Base-by-base conservation (phyloP, 2,113 vertebrate genomes). In the Heptranchias perlo region DNA sequence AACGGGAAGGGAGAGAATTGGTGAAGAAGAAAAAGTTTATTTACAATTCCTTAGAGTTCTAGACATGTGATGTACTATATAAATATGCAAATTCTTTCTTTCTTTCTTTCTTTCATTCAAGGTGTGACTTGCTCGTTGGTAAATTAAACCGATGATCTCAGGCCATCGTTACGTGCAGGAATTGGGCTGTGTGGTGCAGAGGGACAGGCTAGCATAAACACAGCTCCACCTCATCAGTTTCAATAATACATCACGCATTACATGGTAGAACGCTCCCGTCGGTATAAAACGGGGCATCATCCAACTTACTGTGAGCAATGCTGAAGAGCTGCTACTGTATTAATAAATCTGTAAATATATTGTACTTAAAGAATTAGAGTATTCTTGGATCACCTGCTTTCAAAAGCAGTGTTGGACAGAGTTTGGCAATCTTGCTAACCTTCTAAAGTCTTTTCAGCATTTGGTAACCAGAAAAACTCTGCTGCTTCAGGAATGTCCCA, bases 391-490 rank as follows among this genome's bases (percentile, higher is more conserved):
- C 25, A 2, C 47, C 47, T 31, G 47, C 23, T 69, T 94, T 67
- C n/a, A 95, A 47, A 95, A 49, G 23, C 92, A 94, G 18, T 7
- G 18, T 44, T 47, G n/a, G 18, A 5, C 6, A 65, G 8, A 62
- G n/a, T n/a, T 94, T 64, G 28, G 2, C 35, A 76, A 52, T 28
- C 54, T 58, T 49, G 61, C 89, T 73, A 97, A 99, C 99, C 99
- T 96, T 99, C 98, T 67, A 99, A 96, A 8, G 96, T 97, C 96
- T 97, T 98, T 91, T 99, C 98, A 95, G 97, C 97, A 96, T 99
- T 98, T n/a, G 99, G 99, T 96, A 99, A 97, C 99, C 99, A 99
- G 73, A 7, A 96, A 96, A 98, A 99, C 11, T 93, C 0, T 2
- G 98, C 97, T 18, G 97, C 97, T 96, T 96, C 96, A 2, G 98